These are phyloP conservation scores for Eubasilissa regina DNA, from an alignment of 1,140 invertebrate species.

Conservation along the genomic window DNA sequence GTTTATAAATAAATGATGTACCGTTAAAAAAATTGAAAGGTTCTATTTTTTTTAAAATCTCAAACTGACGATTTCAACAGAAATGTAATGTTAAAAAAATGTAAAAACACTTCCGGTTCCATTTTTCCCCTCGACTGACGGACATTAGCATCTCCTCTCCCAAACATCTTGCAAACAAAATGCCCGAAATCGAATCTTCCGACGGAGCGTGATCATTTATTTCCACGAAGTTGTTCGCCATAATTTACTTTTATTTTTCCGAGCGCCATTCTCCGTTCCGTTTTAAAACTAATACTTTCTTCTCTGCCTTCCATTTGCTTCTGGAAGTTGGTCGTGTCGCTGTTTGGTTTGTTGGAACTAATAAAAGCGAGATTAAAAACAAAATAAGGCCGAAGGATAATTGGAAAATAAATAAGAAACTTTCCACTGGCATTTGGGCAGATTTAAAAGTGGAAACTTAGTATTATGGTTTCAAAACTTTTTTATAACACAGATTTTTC, in stretches of 20 bases:
- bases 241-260: constrained; percentile 61
- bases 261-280: constrained; percentile 50
- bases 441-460: not conserved
- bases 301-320: constrained; percentile 28
- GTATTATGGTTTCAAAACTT: no score
- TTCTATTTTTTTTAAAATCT: no score
- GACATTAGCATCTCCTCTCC: constrained; percentile 41
- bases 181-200: constrained; percentile 34
- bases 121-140: constrained; percentile 9
- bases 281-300: constrained; percentile 59
- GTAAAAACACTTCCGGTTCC: not conserved
- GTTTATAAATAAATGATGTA: no score
- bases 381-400: constrained; percentile 2
- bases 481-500: no score
- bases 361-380: constrained; percentile 32
- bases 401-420: constrained; percentile 6
- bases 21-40: no score
- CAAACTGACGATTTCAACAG: no score
- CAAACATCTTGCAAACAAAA: constrained; percentile 31
- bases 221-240: constrained; percentile 55
- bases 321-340: constrained; percentile 17
- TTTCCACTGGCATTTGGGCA: not conserved
- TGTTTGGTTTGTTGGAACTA: constrained; percentile 15
- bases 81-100: no score
- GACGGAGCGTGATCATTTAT: constrained; percentile 55